A percentile compares a stretch with the other conserved stretches of the same genome.
Conservation (phyloP, 2,113 vertebrate species). For the Thermophis baileyi region DNA sequence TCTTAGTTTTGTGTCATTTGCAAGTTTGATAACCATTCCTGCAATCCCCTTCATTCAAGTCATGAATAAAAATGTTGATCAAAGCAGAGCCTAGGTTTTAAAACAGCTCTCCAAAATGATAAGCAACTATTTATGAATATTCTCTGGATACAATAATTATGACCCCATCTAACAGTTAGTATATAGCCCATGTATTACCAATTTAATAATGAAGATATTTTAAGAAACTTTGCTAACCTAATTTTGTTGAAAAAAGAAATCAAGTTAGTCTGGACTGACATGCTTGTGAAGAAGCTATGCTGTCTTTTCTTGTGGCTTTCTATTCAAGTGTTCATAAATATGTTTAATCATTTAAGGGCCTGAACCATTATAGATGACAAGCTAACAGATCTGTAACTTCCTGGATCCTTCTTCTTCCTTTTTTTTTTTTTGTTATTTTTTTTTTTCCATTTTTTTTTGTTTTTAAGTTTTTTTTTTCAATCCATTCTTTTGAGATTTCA, state of each 20-base stretch:
- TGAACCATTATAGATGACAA: not conserved
- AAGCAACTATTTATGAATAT: not conserved
- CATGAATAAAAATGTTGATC: not conserved
- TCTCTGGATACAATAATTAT: not conserved
- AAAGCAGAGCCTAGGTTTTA: not conserved
- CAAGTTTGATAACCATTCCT: not conserved
- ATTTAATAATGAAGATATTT: not conserved
- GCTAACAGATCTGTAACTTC: not conserved
- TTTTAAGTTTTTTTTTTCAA: not conserved
- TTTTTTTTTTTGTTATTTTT: not conserved
- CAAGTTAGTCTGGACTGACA: not conserved
- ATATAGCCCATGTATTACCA: not conserved
- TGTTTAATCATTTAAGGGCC: not conserved
- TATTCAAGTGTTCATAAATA: not conserved
- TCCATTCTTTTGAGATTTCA: not conserved
- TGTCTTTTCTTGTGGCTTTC: not conserved
- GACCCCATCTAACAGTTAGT: not conserved
- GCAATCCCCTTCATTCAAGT: not conserved
- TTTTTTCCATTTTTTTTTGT: not conserved
- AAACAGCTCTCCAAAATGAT: not conserved
- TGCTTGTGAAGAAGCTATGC: not conserved
- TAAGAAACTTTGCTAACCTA: not conserved
- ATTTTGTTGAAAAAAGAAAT: not conserved
- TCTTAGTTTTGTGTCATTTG: not conserved
- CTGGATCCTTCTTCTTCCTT: not conserved